Evolutionary conservation across 2,113 vertebrate genomes (phyloP).

Genomic region (Neomonachus schauinslandi): DNA sequence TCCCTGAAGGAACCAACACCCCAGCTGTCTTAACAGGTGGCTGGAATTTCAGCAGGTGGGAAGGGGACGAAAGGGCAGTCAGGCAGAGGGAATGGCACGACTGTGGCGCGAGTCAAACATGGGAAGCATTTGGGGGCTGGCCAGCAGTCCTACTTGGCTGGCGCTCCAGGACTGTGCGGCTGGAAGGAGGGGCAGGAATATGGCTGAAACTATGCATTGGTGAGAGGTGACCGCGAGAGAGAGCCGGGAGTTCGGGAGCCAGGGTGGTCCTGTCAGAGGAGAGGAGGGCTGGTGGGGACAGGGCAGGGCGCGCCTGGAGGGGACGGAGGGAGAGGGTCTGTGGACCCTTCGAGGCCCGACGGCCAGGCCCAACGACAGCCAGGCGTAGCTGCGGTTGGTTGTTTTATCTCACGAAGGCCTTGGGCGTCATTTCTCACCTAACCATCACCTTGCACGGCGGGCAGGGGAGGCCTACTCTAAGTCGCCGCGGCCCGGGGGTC

Average conservation of each 20-base stretch:
- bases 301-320: neutral
- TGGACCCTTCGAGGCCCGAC: neutral
- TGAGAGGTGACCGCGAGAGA: neutral
- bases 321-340: neutral
- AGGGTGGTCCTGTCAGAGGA: neutral
- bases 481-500: neutral
- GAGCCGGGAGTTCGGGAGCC: neutral
- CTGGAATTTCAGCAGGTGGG: neutral
- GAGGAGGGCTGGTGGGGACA: neutral
- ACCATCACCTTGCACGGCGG: neutral
- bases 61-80: neutral
- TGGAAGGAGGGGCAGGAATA: neutral
- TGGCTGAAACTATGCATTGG: neutral
- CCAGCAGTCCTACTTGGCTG: constrained; percentile 16
- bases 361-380: neutral
- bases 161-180: neutral
- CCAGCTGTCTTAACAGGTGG: neutral
- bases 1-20: neutral
- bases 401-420: neutral
- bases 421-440: neutral
- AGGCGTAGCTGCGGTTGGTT: neutral
- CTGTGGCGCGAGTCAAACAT: neutral
- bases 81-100: neutral
- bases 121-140: neutral
- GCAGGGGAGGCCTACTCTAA: neutral